phyloP scores from a whole-genome alignment of 1,140 invertebrate genomes.

The Propsilocerus akamusi region DNA sequence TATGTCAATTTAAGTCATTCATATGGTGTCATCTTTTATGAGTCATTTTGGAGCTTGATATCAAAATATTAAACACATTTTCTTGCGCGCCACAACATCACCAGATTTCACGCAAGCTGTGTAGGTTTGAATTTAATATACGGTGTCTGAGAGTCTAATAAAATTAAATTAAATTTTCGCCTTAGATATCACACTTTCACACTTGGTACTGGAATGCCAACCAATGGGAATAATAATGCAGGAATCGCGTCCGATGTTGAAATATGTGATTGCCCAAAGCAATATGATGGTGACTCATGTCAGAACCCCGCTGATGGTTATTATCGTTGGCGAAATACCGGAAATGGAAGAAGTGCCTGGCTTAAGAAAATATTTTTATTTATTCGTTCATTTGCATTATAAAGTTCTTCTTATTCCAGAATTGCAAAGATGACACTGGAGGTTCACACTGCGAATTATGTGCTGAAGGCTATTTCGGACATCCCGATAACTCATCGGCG shows the following conservation, averaged over 20 bases:
- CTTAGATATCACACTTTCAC: constrained; percentile 57
- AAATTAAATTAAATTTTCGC: constrained; percentile 27
- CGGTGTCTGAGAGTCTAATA: constrained; percentile 8
- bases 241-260: constrained; percentile 61
- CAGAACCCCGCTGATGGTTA: constrained; percentile 76
- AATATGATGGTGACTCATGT: constrained; percentile 66
- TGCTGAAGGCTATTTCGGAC: constrained; percentile 66
- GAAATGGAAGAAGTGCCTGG: constrained; percentile 40
- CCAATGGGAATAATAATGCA: constrained; percentile 37
- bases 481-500: constrained; percentile 53
- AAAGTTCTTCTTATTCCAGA: constrained; percentile 30
- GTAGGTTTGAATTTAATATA: constrained; percentile 26
- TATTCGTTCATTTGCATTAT: background rate
- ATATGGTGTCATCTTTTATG: constrained; percentile 28
- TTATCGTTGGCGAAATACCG: constrained; percentile 46
- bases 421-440: constrained; percentile 64
- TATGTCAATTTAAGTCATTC: constrained; percentile 21
- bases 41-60: constrained; percentile 42
- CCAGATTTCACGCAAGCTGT: constrained; percentile 38
- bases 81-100: constrained; percentile 54
- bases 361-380: constrained; percentile 23
- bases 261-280: constrained; percentile 62
- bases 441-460: constrained; percentile 59
- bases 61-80: constrained; percentile 65
- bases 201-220: constrained; percentile 59